Evolutionary conservation across 2,888 invertebrate species (phyloP), one percentile per base, ranked within the genome.

Genomic region (Melinaea marsaeus): DNA sequence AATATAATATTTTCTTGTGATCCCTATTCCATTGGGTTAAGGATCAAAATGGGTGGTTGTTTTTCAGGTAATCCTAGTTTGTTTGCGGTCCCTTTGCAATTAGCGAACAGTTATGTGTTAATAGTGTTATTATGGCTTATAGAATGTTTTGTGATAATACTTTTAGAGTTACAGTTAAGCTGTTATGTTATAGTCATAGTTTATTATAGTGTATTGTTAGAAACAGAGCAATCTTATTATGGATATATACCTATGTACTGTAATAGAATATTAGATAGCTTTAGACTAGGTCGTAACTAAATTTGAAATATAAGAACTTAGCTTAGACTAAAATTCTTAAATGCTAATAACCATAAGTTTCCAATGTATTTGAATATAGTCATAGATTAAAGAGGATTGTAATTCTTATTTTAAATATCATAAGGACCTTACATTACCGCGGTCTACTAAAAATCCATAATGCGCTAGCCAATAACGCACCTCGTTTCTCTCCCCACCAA

Each of bases 381-480:
- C 13, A 51, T 32, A 7, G 22, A 51, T 51, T 51, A 51, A 51
- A 51, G 32, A 22, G 51, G 9, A 9, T 51, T 7, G 3, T 51
- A 32, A 51, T 51, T 64, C 56, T 55, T 59, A 35, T 55, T 33
- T 51, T 22, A 51, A 51, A 51, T 32, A 51, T 22, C 32, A 55
- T 63, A 58, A 63, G 54, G 62, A 34, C 64, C 58, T 55, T 51
- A 65, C 55, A 61, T 62, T 62, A 62, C 32, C 66, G 70, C 64
- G 70, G 70, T 70, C 65, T 73, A 81, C 82, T 84, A 85, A 88
- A 88, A 90, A 88, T 89, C 89, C 79, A 88, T 88, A 90, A 88
- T 83, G 78, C 76, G 74, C 72, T 78, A 73, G 72, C 90, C 90
- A 88, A 89, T 90, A 83, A 86, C 83, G 80, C 69, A 67, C 73